Conservation (phyloP, 2,888 invertebrate species). For the Orthosia incerta region DNA sequence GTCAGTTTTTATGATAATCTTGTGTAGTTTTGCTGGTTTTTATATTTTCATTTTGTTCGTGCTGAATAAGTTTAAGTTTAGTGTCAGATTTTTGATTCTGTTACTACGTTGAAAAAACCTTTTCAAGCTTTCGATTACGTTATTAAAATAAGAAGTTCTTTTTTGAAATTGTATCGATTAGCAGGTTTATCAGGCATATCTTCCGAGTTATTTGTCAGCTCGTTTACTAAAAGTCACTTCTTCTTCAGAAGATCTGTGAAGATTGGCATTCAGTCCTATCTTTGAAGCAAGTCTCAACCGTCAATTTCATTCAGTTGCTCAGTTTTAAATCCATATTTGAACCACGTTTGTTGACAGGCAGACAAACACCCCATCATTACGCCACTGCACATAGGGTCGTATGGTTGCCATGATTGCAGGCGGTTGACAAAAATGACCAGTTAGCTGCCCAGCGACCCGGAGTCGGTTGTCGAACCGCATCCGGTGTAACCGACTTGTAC, state of each 20-base stretch:
- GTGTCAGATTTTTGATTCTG: background rate
- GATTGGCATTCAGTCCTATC: too few relatives aligned
- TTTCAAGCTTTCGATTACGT: background rate
- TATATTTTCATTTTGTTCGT: conserved; percentile 26
- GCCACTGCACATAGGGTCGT: conserved; percentile 57
- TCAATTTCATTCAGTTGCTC: background rate
- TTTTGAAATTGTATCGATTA: background rate
- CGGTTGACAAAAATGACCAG: conserved; percentile 83
- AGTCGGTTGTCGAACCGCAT: conserved; percentile 66
- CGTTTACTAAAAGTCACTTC: too few relatives aligned
- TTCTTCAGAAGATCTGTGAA: too few relatives aligned
- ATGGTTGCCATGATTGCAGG: conserved; percentile 73
- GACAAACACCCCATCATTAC: conserved; percentile 14
- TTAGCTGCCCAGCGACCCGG: conserved; percentile 81
- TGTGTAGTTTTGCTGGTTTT: conserved; percentile 26
- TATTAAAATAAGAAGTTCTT: background rate
- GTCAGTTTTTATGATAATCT: conserved; percentile 58
- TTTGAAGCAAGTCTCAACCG: too few relatives aligned
- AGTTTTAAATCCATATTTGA: background rate
- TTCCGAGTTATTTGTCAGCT: background rate
- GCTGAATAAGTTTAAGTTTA: background rate
- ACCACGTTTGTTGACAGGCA: conserved; percentile 22
- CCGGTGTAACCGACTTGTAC: conserved; percentile 67
- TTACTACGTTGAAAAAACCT: background rate
- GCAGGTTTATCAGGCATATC: background rate